Evolutionary conservation across 2,888 invertebrate species (phyloP).

Genomic region (Unio pictorum): DNA sequence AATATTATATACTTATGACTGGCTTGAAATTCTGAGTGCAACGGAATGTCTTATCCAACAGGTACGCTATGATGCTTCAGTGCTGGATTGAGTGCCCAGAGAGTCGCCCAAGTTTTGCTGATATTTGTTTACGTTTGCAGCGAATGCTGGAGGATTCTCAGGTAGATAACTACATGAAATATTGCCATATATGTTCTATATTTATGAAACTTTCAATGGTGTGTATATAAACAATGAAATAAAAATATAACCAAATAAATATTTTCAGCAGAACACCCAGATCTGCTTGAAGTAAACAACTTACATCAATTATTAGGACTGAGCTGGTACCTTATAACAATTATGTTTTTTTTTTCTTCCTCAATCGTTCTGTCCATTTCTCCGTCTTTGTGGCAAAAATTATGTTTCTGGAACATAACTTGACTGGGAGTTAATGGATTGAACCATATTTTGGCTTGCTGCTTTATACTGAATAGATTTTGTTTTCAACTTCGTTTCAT

Average conservation of each 20-base stretch:
- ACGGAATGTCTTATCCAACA: constrained; percentile 17
- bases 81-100: constrained; percentile 66
- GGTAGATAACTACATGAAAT: constrained; percentile 25
- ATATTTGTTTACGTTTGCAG: constrained; percentile 53
- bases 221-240: not conserved
- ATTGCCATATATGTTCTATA: too few species aligned
- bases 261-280: too few species aligned
- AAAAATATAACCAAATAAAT: not conserved
- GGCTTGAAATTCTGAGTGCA: not conserved
- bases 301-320: not conserved
- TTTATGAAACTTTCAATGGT: not conserved
- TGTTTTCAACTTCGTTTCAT: too few species aligned
- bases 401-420: too few species aligned
- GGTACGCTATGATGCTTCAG: constrained; percentile 66
- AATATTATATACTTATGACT: not conserved
- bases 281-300: not conserved
- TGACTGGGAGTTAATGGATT: too few species aligned
- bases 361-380: too few species aligned
- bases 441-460: too few species aligned
- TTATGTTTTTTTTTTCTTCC: not conserved
- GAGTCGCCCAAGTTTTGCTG: constrained; percentile 58
- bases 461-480: too few species aligned
- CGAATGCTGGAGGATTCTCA: constrained; percentile 62
- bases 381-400: too few species aligned
- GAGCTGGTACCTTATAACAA: not conserved